Conservation (phyloP, 2,888 invertebrate genomes). For the Hermodice carunculata region DNA sequence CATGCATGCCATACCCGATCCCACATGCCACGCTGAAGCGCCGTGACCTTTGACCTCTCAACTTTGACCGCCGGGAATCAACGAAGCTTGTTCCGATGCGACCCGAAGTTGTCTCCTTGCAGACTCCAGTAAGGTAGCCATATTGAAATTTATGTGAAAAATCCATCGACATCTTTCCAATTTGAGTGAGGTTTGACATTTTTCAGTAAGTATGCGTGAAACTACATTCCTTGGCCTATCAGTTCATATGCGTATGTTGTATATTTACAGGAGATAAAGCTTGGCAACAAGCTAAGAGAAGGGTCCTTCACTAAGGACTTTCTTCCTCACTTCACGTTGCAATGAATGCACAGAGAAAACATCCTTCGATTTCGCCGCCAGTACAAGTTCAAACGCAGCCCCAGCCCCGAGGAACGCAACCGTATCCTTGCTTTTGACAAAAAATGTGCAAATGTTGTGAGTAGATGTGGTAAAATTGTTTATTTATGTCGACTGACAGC, state of each 20-base stretch:
- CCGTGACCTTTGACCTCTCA: slow-evolving; percentile 12
- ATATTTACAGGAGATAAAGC: slow-evolving; percentile 60
- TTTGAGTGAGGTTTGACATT: slow-evolving; percentile 5
- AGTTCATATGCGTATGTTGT: slow-evolving; percentile 31
- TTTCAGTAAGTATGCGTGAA: slow-evolving; percentile 38
- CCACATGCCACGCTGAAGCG: background rate
- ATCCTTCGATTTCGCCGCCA: slow-evolving; percentile 57
- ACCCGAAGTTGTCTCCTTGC: slow-evolving; percentile 63
- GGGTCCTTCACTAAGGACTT: slow-evolving; percentile 59
- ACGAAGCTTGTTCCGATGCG: slow-evolving; percentile 49
- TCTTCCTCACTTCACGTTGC: slow-evolving; percentile 55
- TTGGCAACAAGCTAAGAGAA: slow-evolving; percentile 62
- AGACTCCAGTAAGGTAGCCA: slow-evolving; percentile 61
- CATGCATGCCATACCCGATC: too few relatives aligned
- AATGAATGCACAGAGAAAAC: slow-evolving; percentile 60
- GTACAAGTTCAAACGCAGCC: slow-evolving; percentile 51
- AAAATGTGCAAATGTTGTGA: too few relatives aligned
- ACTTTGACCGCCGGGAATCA: slow-evolving; percentile 42
- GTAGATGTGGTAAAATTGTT: too few relatives aligned
- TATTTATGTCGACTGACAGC: too few relatives aligned
- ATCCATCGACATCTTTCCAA: slow-evolving; percentile 53
- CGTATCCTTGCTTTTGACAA: slow-evolving; percentile 57
- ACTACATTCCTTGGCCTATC: slow-evolving; percentile 18
- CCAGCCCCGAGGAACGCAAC: slow-evolving; percentile 46
- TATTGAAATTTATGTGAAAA: slow-evolving; percentile 49